Evolutionary conservation across 1,140 invertebrate species (phyloP).

Genomic region (Stegodyphus mimosarum): DNA sequence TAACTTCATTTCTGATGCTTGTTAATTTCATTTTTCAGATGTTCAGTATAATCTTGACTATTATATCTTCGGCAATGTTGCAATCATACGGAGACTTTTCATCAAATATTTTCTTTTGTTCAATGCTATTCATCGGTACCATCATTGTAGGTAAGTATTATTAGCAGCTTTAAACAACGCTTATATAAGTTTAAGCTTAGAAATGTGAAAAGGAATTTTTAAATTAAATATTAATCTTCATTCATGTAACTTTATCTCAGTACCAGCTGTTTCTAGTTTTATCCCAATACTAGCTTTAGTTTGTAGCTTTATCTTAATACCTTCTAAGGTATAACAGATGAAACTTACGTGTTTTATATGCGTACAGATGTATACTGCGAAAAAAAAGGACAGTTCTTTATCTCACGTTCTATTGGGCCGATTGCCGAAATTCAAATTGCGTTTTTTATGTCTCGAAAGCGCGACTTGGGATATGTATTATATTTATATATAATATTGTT

Average conservation of each 20-base stretch:
- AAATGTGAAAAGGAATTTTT: neutral
- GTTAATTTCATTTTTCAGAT: conserved; percentile 3
- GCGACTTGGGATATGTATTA: no score
- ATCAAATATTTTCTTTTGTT: conserved; percentile 33
- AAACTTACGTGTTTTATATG: neutral
- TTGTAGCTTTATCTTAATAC: no score
- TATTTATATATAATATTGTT: no score
- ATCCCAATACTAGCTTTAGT: neutral
- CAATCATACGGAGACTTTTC: conserved; percentile 27
- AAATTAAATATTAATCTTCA: neutral
- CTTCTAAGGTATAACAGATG: no score
- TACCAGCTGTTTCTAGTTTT: neutral
- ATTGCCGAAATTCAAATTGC: no score
- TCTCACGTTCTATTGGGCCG: no score
- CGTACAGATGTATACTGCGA: no score
- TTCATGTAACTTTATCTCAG: neutral
- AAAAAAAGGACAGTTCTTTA: no score
- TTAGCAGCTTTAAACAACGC: neutral
- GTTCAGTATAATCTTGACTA: conserved; percentile 41
- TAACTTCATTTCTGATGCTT: no score
- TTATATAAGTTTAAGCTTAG: neutral
- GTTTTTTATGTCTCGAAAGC: no score
- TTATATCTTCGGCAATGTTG: conserved; percentile 7
- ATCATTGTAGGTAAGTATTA: conserved; percentile 22
- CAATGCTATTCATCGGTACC: conserved; percentile 1